Conservation (phyloP, 2,888 invertebrate genomes). For the Phengaris alcon region DNA sequence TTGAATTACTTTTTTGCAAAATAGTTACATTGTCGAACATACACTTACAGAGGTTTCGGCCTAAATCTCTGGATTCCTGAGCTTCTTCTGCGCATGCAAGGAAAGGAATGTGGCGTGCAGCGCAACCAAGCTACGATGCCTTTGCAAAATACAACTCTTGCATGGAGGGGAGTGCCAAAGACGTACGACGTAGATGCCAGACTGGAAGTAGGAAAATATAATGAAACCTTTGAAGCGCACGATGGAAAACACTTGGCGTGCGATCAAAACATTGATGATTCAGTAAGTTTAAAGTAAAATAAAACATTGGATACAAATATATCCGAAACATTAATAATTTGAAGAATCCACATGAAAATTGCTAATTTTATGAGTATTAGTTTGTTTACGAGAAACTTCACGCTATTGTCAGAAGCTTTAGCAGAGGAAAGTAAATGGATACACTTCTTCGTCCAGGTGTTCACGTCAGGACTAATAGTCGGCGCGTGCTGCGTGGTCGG, state of each 20-base stretch:
- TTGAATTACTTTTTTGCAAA: too few relatives aligned
- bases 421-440: too few relatives aligned
- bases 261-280: conserved; percentile 56
- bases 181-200: conserved; percentile 62
- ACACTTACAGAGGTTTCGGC: conserved; percentile 79
- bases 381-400: too few relatives aligned
- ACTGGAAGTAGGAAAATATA: conserved; percentile 45
- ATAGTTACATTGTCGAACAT: too few relatives aligned
- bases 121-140: conserved; percentile 55
- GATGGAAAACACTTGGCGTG: conserved; percentile 46
- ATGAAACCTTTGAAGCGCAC: conserved; percentile 45
- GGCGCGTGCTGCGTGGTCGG: conserved; percentile 68
- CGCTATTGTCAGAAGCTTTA: too few relatives aligned
- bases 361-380: too few relatives aligned
- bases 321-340: too few relatives aligned
- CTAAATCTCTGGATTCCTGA: conserved; percentile 88
- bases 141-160: conserved; percentile 48
- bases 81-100: conserved; percentile 81
- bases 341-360: too few relatives aligned
- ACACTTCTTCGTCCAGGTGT: conserved; percentile 51
- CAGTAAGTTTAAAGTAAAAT: conserved; percentile 47
- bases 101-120: conserved; percentile 55
- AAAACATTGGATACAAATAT: background rate
- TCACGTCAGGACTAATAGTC: conserved; percentile 67
- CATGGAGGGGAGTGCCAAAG: conserved; percentile 69